Conservation (phyloP, 2,797 vertebrate species). For the Naso thynnoides region DNA sequence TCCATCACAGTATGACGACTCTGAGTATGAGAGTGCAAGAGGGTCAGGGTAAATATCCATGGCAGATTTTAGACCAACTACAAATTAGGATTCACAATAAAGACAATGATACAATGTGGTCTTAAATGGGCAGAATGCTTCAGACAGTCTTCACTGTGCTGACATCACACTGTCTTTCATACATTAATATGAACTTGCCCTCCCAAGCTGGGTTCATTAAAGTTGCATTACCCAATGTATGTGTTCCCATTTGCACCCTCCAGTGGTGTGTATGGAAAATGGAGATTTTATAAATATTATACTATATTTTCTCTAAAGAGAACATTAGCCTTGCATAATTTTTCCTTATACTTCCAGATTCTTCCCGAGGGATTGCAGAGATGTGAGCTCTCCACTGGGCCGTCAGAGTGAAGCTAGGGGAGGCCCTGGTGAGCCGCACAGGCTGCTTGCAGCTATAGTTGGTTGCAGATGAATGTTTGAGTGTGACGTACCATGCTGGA, state of each 20-base stretch:
- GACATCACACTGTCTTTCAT: constrained; percentile 47
- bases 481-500: background rate
- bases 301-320: constrained; percentile 63
- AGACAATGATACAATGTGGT: background rate
- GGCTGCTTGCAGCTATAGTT: constrained; percentile 4
- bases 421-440: constrained; percentile 6
- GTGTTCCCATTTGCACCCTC: constrained; percentile 53
- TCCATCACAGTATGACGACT: background rate
- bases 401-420: background rate
- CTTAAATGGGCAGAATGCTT: constrained; percentile 9
- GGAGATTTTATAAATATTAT: constrained; percentile 70
- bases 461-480: constrained; percentile 36
- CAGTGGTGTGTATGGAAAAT: constrained; percentile 46
- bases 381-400: constrained; percentile 21
- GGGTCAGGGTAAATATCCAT: background rate
- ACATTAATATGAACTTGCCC: constrained; percentile 54
- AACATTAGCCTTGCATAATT: constrained; percentile 64
- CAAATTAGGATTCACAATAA: background rate
- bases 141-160: constrained; percentile 51
- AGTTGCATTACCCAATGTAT: constrained; percentile 51
- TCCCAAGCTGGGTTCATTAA: constrained; percentile 58
- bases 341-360: constrained; percentile 45
- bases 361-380: constrained; percentile 29
- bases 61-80: background rate
- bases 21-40: background rate